Evolutionary conservation across 2,888 invertebrate genomes (phyloP), one percentile per base, ranked within the genome.

Genomic region (Chromoteleia sp.): DNA sequence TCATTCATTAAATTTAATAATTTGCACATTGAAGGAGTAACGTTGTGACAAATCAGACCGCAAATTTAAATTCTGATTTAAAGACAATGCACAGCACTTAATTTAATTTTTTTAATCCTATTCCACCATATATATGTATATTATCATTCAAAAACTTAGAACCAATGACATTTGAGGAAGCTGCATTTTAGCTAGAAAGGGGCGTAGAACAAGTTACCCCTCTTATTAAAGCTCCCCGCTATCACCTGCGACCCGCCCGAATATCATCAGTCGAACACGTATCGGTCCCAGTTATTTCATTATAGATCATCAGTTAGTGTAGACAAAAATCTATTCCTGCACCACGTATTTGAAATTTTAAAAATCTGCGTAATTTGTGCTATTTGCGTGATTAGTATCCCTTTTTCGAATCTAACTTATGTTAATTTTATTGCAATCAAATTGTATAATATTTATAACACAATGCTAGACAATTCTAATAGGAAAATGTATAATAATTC

Each of bases 201-300:
- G 77, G 77, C 77, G 77, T 70, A 36, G 36, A 77, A 48, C 15
- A 70, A 30, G 63, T 48, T 36, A 70, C 63, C 70, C 76, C 68
- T 70, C 77, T 77, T 43, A 41, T 77, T 43, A 70, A 77, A 77
- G 17, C 45, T 29, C 77, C 63, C 77, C 59, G 68, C 68, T 61
- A 50, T 45, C 48, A 76, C 50, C 21, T 33, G 50, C 58, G 30
- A 61, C 50, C 61, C 41, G 14, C 12, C 77, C 45, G 8, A 70
- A 77, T 70, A 78, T 70, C 56, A 77, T 58, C 65, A 56, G 39
- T 45, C 45, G 48, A 70, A 63, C 39, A 56, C 39, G 52, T 54
- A 63, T 63, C 41, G 54, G 54, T 54, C 63, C 33, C 70, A 70
- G 56, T 77, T 56, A 77, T 71, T 71, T 71, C 17, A 19, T n/a